Evolutionary conservation across 2,888 invertebrate species (phyloP).

Genomic region (Noctua pronuba): DNA sequence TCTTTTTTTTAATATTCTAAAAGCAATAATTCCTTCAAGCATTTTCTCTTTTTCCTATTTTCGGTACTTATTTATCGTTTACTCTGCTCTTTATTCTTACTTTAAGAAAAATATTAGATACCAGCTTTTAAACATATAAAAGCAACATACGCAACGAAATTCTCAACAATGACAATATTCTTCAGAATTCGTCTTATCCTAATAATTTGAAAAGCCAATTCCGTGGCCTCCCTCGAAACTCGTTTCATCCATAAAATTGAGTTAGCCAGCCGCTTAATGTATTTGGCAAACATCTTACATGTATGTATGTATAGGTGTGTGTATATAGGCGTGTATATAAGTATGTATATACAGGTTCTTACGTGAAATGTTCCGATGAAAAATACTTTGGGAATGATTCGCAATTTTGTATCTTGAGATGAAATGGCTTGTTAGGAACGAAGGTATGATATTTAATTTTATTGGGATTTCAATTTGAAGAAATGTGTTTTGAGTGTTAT

Average conservation of each 20-base stretch:
- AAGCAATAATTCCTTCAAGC: neutral
- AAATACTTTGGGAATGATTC: constrained; percentile 54
- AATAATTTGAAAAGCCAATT: constrained; percentile 78
- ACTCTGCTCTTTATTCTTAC: neutral
- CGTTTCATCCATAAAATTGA: constrained; percentile 84
- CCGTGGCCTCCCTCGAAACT: constrained; percentile 73
- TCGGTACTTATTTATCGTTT: neutral
- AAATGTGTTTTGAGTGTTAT: constrained; percentile 18
- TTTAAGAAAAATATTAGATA: neutral
- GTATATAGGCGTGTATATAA: neutral
- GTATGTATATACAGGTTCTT: constrained; percentile 11
- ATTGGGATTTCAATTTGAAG: constrained; percentile 59
- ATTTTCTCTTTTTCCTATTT: neutral
- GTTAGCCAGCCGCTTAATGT: constrained; percentile 83
- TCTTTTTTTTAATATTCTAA: neutral
- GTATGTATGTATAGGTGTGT: constrained; percentile 20
- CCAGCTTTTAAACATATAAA: constrained; percentile 6
- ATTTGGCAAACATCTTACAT: constrained; percentile 80
- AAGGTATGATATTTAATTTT: constrained; percentile 54
- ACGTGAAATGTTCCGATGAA: constrained; percentile 48
- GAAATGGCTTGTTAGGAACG: constrained; percentile 51
- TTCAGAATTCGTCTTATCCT: constrained; percentile 67
- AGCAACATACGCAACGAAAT: constrained; percentile 36
- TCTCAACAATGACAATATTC: constrained; percentile 65
- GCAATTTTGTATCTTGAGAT: constrained; percentile 58